phyloP scores from a whole-genome alignment of 2,113 vertebrate species.

The Stegastes partitus region DNA sequence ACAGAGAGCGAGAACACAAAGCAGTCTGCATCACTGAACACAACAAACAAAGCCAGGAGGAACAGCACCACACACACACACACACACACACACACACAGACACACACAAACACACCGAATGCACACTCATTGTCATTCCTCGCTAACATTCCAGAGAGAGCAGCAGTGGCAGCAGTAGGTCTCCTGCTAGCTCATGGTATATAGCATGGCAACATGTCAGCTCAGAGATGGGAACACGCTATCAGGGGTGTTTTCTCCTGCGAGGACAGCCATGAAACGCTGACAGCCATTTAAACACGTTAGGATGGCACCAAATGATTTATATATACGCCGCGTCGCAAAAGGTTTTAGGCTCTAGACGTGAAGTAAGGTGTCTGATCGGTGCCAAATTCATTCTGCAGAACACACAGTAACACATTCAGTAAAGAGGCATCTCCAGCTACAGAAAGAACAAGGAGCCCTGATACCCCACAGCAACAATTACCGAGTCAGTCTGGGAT shows the following conservation, averaged over 20 bases:
- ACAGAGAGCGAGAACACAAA: slow-evolving; percentile 72
- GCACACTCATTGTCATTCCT: slow-evolving; percentile 81
- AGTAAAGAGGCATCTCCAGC: neutral
- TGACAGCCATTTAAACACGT: slow-evolving; percentile 68
- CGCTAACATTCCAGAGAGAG: slow-evolving; percentile 78
- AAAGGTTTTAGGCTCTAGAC: neutral
- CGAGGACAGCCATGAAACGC: slow-evolving; percentile 51
- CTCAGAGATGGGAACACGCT: slow-evolving; percentile 56
- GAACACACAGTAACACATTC: neutral
- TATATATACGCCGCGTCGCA: slow-evolving; percentile 10
- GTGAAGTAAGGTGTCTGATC: neutral
- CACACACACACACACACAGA: slow-evolving; percentile 58
- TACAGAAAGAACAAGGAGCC: slow-evolving; percentile 2
- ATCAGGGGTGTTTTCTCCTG: slow-evolving; percentile 54
- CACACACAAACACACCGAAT: slow-evolving; percentile 47
- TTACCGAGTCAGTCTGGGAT: neutral
- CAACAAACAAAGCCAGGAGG: slow-evolving; percentile 82
- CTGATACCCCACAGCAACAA: slow-evolving; percentile 10
- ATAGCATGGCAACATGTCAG: slow-evolving; percentile 68
- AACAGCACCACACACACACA: slow-evolving; percentile 58
- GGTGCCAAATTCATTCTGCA: neutral
- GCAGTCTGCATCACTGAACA: slow-evolving; percentile 82
- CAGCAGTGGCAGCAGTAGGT: slow-evolving; percentile 62
- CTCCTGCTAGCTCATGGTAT: slow-evolving; percentile 76
- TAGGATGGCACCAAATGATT: slow-evolving; percentile 50